Evolutionary conservation across 2,888 invertebrate genomes (phyloP), one percentile per base, ranked within the genome.

Genomic region (Seladonia tumulorum): DNA sequence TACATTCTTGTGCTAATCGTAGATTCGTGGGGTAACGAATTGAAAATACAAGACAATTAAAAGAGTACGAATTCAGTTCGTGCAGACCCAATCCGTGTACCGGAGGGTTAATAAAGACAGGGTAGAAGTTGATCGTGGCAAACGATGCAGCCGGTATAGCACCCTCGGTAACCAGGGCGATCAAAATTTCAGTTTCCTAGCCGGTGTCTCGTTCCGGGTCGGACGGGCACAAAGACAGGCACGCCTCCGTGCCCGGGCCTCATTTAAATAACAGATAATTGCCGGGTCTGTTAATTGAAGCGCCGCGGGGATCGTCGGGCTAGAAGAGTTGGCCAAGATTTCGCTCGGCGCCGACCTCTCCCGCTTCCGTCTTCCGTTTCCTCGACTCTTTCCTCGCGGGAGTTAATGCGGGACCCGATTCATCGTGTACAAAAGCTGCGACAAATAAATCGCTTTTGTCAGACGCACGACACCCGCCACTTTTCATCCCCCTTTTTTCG

Each of bases 241-340:
- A 80, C 85, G 81, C 86, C 83, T 90, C 90, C 87, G 87, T 87
- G 88, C 88, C 79, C 86, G 81, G 77, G 91, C 88, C 91, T 93
- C 93, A 94, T 93, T 94, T 94, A 93, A 94, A 94, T 94, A 93
- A 94, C 93, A 92, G 93, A 94, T 94, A 94, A 94, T 94, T 93
- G 93, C 92, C 92, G 91, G 92, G 89, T 90, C 92, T 91, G 93
- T 94, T 94, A 94, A 94, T 93, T 93, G 94, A 93, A 92, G 91
- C 92, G 91, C 91, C 92, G 89, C 89, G 87, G 92, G 91, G 91
- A 93, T 91, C 91, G 88, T 73, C 85, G 81, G 79, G 87, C 85
- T 88, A 90, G 91, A 92, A 91, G 91, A 91, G 90, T 89, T 92
- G 91, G 89, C 92, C 89, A 90, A 92, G 93, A 94, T 93, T 93